phyloP scores from a whole-genome alignment of 2,797 vertebrate genomes.

The Sebastes umbrosus region DNA sequence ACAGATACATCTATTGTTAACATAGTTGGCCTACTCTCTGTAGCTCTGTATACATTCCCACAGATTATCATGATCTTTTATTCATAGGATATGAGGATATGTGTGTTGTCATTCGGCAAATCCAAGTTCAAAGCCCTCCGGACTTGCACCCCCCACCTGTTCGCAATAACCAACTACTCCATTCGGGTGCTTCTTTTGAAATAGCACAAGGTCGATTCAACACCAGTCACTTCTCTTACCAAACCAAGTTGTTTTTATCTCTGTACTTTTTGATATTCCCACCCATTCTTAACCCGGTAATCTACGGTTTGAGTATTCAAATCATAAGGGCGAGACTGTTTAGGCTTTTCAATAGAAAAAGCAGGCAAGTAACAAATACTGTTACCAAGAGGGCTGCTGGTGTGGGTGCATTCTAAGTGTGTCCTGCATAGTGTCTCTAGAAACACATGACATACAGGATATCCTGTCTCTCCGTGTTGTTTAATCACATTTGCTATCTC shows the following conservation, averaged over 20 bases:
- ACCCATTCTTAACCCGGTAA: slow-evolving; percentile 54
- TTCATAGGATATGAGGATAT: slow-evolving; percentile 57
- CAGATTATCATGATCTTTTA: slow-evolving; percentile 57
- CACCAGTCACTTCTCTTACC: slow-evolving; percentile 22
- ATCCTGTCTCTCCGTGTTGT: background rate
- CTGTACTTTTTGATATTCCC: slow-evolving; percentile 64
- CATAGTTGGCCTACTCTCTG: slow-evolving; percentile 35
- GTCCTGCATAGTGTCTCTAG: background rate
- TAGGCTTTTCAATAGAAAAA: slow-evolving; percentile 29
- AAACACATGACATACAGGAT: background rate
- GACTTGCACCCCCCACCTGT: slow-evolving; percentile 61
- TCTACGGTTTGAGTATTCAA: slow-evolving; percentile 55
- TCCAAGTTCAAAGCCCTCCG: slow-evolving; percentile 59
- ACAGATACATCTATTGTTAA: slow-evolving; percentile 32
- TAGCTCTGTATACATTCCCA: slow-evolving; percentile 19
- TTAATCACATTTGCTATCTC: background rate
- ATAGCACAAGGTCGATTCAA: slow-evolving; percentile 52
- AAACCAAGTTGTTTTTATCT: slow-evolving; percentile 51
- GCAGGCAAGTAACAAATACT: background rate
- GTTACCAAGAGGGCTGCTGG: background rate
- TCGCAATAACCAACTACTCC: slow-evolving; percentile 48
- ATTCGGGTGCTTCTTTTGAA: slow-evolving; percentile 64
- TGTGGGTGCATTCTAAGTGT: background rate
- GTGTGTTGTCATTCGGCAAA: slow-evolving; percentile 23
- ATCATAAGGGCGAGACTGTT: slow-evolving; percentile 28